Evolutionary conservation across 2,797 vertebrate genomes (phyloP).

Genomic region (Xyrichtys novacula): DNA sequence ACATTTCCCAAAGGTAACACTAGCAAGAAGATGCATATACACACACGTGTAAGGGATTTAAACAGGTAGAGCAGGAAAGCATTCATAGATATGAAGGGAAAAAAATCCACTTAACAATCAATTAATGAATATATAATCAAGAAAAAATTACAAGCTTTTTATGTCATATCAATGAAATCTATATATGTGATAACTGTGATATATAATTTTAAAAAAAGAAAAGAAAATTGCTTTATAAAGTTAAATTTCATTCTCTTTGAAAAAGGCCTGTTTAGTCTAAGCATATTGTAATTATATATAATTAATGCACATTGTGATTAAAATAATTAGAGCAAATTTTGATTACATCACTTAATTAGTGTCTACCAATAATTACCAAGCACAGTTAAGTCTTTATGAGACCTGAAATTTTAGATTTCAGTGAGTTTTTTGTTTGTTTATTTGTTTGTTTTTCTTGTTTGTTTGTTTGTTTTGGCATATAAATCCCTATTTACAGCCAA

Average conservation of each 20-base stretch:
- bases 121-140: neutral
- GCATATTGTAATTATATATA: too few relatives aligned
- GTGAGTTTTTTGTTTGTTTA: too few relatives aligned
- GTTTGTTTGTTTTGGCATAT: neutral
- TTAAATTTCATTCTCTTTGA: too few relatives aligned
- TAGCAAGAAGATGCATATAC: slow-evolving; percentile 1
- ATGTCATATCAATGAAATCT: too few relatives aligned
- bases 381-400: neutral
- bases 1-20: slow-evolving; percentile 34
- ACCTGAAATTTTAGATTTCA: too few relatives aligned
- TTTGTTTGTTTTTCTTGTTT: too few relatives aligned
- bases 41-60: neutral
- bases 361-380: neutral
- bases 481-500: neutral
- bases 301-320: too few relatives aligned
- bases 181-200: too few relatives aligned
- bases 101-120: neutral
- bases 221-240: too few relatives aligned
- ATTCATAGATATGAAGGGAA: neutral
- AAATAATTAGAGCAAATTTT: neutral
- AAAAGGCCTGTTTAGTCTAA: too few relatives aligned
- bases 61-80: neutral
- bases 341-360: neutral
- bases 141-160: neutral
- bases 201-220: too few relatives aligned